Percentiles rank a stretch among this genome's conserved stretches.
Conservation (phyloP, 2,888 invertebrate species). For the Rotaria magnacalcarata region DNA sequence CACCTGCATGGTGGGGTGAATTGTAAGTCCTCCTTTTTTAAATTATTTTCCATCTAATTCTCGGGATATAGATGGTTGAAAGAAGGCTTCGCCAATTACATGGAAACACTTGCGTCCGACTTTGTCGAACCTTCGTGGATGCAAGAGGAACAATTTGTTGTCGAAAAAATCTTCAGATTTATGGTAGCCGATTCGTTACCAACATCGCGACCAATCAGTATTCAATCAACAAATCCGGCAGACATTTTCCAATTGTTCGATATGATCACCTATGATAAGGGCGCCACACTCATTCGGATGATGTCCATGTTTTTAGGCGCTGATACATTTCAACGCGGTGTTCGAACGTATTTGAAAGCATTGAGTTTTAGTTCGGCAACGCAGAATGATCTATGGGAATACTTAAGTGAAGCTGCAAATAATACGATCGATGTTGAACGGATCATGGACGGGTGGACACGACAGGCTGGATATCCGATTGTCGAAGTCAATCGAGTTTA, state of each 20-base stretch:
- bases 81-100: conserved; percentile 83
- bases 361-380: conserved; percentile 13
- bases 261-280: conserved; percentile 91
- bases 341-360: background rate
- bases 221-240: conserved; percentile 67
- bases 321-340: conserved; percentile 60
- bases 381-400: background rate
- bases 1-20: conserved; percentile 46
- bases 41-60: background rate
- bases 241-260: conserved; percentile 97
- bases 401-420: background rate
- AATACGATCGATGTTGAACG: background rate
- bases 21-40: background rate
- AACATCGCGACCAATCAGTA: conserved; percentile 40
- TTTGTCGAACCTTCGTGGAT: conserved; percentile 37
- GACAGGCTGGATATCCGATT: conserved; percentile 43
- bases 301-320: conserved; percentile 86
- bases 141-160: conserved; percentile 2
- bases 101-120: conserved; percentile 86
- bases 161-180: background rate
- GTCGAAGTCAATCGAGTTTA: conserved; percentile 31
- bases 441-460: conserved; percentile 44
- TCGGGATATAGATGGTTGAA: conserved; percentile 57
- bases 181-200: conserved; percentile 40
- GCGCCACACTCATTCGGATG: conserved; percentile 89